Evolutionary conservation across 2,888 invertebrate genomes (phyloP), one percentile per base, ranked within the genome.

Genomic region (Asteroscopus sphinx): DNA sequence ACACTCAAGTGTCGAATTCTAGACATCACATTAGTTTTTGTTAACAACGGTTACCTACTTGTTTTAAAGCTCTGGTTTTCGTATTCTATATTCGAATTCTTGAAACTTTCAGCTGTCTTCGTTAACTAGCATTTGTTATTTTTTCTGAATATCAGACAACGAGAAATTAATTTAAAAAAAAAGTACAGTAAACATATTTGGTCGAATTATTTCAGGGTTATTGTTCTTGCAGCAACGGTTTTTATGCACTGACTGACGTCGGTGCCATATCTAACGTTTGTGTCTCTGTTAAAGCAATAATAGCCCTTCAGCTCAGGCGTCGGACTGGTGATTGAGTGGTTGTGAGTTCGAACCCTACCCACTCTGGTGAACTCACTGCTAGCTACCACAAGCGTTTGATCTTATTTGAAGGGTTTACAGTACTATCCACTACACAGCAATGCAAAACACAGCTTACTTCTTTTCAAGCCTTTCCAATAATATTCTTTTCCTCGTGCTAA

Each of bases 251-350:
- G 45, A 53, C 25, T 6, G 15, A 30, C 7, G 36, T 46, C 45
- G 8, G 64, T 64, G 64, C 36, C 36, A 30, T 33, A n/a, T 8
- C 45, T 70, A 70, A 64, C 36, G 12, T 46, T 15, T 62, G 44
- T 47, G 42, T 42, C 45, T 69, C 55, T 64, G 63, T 64, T 64
- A 45, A 70, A 64, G 71, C 41, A 15, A 46, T 41, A 49, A 35
- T 49, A 65, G 66, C 28, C 36, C 45, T 49, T 54, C 66, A 65
- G 48, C 47, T 66, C 46, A 45, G 46, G 71, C 46, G 48, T 56
- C 15, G 45, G 56, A 45, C 37, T 30, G 48, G 66, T 45, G 48
- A 66, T 65, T 48, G 32, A 41, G 48, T 40, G 37, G 66, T 71
- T 49, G 56, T 57, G 65, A 56, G 48, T 71, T 71, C 48, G 68